Evolutionary conservation across 1,140 invertebrate species (phyloP), one percentile per base, ranked within the genome.

Genomic region (Oscheius sp.): DNA sequence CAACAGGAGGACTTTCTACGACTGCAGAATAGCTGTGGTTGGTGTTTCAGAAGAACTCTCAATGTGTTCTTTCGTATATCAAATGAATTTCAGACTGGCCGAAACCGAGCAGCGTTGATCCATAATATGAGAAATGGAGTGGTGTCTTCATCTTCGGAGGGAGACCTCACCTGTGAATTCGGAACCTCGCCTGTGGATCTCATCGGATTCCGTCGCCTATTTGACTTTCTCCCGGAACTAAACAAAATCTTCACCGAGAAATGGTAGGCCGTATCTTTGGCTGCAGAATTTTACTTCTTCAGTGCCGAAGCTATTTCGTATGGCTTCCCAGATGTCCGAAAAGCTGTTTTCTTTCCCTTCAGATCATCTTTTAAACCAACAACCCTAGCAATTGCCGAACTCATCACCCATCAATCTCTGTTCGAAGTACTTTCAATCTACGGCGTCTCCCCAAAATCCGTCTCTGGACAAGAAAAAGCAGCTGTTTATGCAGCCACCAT

Each of bases 271-370:
- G 35, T 36, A 58, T n/a, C 35, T 59, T 2, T 68, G 49, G 55
- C 46, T 59, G 26, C 15, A 58, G 28, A 68, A 32, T 34, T 59
- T 68, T 38, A 42, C 36, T 42, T 32, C 52, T n/a, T n/a, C 32
- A 68, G 35, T n/a, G 55, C 58, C 26, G 32, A 58, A 20, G 67
- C 52, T 20, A 55, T 36, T 36, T 10, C 34, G 2, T 49, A 32
- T 26, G 67, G 67, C 7, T 59, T 46, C 29, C 45, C 67, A 29
- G 67, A 68, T 13, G 52, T 38, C 15, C 32, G 67, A 46, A 31
- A 49, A n/a, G 67, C 67, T 1, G 31, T 68, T 13, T 68, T 59
- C 55, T 68, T 68, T n/a, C 67, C 67, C 1, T 68, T 68, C 55
- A 45, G 55, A n/a, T 35, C 55, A 18, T 58, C 67, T 35, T 35